Percentiles rank a stretch among this genome's conserved stretches.
phyloP scores from a whole-genome alignment of 2,113 vertebrate species.

The Plectropomus leopardus region DNA sequence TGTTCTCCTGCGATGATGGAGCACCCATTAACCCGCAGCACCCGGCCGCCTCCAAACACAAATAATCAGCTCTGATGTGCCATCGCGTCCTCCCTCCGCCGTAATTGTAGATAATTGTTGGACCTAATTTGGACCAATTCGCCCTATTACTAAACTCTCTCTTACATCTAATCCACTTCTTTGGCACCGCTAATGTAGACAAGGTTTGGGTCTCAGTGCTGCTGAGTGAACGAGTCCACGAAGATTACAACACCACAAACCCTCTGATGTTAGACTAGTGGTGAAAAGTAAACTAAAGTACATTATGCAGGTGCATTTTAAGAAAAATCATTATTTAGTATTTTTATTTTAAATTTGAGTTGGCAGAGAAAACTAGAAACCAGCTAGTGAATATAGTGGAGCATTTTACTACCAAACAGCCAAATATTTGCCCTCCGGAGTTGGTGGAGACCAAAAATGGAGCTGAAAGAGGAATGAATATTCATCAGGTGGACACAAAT shows the following conservation, averaged over 20 bases:
- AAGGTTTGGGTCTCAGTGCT: slow-evolving; percentile 66
- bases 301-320: background rate
- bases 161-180: slow-evolving; percentile 83
- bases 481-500: background rate
- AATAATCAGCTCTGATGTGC: slow-evolving; percentile 77
- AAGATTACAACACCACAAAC: background rate
- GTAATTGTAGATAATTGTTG: slow-evolving; percentile 90
- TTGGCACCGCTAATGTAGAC: slow-evolving; percentile 71
- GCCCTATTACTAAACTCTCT: slow-evolving; percentile 51
- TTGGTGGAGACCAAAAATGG: background rate
- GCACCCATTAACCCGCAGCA: slow-evolving; percentile 42
- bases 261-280: background rate
- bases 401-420: background rate
- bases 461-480: background rate
- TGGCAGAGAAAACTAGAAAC: background rate
- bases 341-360: no score
- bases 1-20: slow-evolving; percentile 55
- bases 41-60: slow-evolving; percentile 69
- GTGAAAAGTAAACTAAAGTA: no score
- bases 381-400: no score
- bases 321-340: background rate
- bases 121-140: slow-evolving; percentile 86
- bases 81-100: slow-evolving; percentile 65
- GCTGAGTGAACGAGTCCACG: slow-evolving; percentile 13
- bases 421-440: background rate